Conservation (phyloP, 53 echinoderm and acorn worm species). For the Stichopus horrens region DNA sequence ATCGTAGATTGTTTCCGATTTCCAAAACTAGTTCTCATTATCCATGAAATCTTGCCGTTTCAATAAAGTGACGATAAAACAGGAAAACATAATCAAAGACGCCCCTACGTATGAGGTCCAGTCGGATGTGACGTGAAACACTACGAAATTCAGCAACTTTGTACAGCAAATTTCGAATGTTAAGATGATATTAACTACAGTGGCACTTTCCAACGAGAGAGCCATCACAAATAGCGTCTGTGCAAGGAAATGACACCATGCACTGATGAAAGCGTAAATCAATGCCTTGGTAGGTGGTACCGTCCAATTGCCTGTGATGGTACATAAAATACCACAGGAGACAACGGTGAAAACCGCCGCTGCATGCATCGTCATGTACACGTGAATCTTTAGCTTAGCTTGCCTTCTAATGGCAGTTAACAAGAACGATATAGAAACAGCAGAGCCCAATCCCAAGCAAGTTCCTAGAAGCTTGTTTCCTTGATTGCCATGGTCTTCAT, state of each 20-base stretch:
- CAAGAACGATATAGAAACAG: not conserved
- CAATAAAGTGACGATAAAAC: not conserved
- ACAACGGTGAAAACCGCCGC: not conserved
- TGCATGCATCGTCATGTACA: not conserved
- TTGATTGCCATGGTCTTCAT: not conserved
- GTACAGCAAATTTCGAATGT: not conserved
- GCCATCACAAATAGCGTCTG: not conserved
- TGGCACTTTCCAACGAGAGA: slow-evolving; percentile 10
- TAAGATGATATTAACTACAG: not conserved
- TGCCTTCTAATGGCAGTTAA: not conserved
- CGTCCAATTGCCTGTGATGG: not conserved
- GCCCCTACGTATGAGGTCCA: slow-evolving; percentile 18
- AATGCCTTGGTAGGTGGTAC: not conserved
- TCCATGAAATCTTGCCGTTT: not conserved
- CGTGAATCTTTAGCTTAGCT: not conserved
- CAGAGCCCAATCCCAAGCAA: not conserved
- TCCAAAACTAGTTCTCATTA: no score
- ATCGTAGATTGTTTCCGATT: no score
- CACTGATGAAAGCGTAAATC: not conserved
- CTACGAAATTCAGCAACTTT: not conserved
- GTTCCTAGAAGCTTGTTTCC: not conserved
- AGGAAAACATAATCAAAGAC: not conserved
- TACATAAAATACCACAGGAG: not conserved
- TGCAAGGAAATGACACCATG: not conserved
- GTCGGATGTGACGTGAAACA: slow-evolving; percentile 1